Evolutionary conservation across 1,140 invertebrate species (phyloP).

Genomic region (Ceratosolen solmsi): DNA sequence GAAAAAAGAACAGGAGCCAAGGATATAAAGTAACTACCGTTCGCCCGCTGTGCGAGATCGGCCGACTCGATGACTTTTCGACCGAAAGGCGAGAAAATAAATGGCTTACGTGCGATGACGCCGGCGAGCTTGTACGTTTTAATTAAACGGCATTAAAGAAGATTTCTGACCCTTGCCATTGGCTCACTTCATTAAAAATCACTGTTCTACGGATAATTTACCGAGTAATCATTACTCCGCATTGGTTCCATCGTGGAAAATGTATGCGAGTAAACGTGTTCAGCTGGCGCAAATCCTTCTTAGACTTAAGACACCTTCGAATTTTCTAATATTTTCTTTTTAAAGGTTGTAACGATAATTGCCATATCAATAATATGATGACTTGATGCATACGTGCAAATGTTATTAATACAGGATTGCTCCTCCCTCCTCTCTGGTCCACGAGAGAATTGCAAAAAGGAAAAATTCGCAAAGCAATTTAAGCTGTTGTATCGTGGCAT

Average conservation of each 20-base stretch:
- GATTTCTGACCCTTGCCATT: background rate
- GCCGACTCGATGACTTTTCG: conserved; percentile 26
- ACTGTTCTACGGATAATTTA: background rate
- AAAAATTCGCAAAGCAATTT: no score
- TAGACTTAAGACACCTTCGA: background rate
- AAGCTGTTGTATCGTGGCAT: no score
- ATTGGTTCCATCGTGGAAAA: background rate
- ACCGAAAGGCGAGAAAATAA: conserved; percentile 22
- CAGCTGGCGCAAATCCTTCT: background rate
- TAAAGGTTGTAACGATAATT: no score
- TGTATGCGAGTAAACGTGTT: background rate
- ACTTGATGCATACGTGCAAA: no score
- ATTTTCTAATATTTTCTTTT: no score
- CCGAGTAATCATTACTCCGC: background rate
- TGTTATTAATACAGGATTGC: no score
- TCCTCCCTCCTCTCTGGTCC: no score
- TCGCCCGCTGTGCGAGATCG: conserved; percentile 29
- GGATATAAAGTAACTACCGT: conserved; percentile 29
- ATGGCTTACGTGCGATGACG: background rate
- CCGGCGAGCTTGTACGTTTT: conserved; percentile 17
- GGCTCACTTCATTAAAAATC: background rate
- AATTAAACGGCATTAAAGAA: conserved; percentile 15
- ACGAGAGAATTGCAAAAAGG: no score
- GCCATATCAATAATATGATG: no score
- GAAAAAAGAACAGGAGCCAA: conserved; percentile 9